Conservation (phyloP, 2,888 invertebrate species). For the Tiliacea aurago region DNA sequence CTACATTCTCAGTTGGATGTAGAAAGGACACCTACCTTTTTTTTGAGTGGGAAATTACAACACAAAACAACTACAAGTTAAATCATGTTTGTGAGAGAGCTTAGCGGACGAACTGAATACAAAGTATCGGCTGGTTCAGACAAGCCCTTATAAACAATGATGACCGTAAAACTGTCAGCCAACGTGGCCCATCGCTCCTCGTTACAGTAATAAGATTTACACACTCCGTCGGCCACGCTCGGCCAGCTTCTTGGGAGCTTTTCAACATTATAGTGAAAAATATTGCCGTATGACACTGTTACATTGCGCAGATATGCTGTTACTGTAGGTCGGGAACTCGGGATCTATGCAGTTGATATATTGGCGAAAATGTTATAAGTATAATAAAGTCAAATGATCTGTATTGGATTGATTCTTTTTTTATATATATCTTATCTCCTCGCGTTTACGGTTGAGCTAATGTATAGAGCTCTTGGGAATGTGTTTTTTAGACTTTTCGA, state of each 20-base stretch:
- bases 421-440: not conserved
- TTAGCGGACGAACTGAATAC: conserved; percentile 43
- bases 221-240: conserved; percentile 1
- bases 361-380: too few relatives aligned
- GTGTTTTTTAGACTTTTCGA: not conserved
- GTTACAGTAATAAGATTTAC: conserved; percentile 62
- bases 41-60: too few relatives aligned
- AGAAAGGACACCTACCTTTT: too few relatives aligned
- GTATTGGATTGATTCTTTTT: not conserved
- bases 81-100: conserved; percentile 28
- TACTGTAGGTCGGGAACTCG: not conserved
- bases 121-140: conserved; percentile 32
- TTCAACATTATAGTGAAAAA: conserved; percentile 26
- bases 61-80: too few relatives aligned
- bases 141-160: conserved; percentile 45
- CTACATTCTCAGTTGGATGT: not conserved
- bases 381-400: too few relatives aligned
- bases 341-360: not conserved
- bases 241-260: conserved; percentile 42
- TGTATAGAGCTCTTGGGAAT: not conserved
- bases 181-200: conserved; percentile 46
- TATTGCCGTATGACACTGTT: conserved; percentile 10
- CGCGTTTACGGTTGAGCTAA: not conserved
- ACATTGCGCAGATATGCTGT: not conserved
- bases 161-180: conserved; percentile 51